Evolutionary conservation across 1,140 invertebrate species (phyloP).

Genomic region (Diploscapter pachys): DNA sequence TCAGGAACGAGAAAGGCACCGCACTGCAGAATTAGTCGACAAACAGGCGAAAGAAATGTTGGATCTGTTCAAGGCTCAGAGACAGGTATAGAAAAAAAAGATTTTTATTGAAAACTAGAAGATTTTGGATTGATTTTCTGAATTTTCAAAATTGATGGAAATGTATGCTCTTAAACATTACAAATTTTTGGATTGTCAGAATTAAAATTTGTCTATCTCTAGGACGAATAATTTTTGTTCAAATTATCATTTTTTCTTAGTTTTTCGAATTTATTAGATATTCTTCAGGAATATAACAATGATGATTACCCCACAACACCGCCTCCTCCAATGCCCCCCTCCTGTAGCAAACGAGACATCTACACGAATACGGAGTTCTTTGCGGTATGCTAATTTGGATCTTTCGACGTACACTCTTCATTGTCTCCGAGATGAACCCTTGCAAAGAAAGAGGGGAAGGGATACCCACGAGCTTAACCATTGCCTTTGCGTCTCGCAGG

Average conservation of each 20-base stretch:
- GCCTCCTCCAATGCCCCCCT: slow-evolving; percentile 82
- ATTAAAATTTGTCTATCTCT: background rate
- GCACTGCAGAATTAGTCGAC: slow-evolving; percentile 86
- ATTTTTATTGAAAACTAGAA: background rate
- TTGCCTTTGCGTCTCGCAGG: too few species aligned
- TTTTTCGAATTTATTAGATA: too few species aligned
- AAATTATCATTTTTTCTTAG: too few species aligned
- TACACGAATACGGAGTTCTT: slow-evolving; percentile 67
- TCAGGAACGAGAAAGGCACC: slow-evolving; percentile 81
- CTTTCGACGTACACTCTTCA: background rate
- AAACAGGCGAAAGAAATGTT: slow-evolving; percentile 93
- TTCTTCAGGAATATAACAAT: slow-evolving; percentile 25
- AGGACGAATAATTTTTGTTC: too few species aligned
- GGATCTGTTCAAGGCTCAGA: slow-evolving; percentile 76
- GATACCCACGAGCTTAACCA: too few species aligned
- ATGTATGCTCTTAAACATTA: background rate
- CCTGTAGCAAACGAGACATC: slow-evolving; percentile 86
- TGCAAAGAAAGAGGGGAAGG: too few species aligned
- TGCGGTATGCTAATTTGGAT: background rate
- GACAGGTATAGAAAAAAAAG: slow-evolving; percentile 27
- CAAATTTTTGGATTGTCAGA: background rate
- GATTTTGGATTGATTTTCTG: background rate
- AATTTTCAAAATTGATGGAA: background rate
- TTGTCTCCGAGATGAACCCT: background rate
- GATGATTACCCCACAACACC: slow-evolving; percentile 76